Evolutionary conservation across 1,140 invertebrate species (phyloP).

Genomic region (Aphelinus certus): DNA sequence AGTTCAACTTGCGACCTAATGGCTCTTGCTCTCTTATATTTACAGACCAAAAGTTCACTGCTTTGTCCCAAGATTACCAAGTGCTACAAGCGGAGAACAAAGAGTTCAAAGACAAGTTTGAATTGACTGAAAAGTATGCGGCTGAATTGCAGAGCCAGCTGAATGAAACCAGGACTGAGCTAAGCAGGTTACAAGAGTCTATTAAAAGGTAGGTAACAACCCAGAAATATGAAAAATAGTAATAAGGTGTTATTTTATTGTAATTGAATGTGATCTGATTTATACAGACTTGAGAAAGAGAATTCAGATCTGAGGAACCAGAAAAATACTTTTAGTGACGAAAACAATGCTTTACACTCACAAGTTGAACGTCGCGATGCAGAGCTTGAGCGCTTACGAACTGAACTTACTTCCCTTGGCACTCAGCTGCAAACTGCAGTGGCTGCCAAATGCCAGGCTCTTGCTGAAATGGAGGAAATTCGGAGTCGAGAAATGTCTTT

Average conservation of each 20-base stretch:
- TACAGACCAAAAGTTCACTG: slow-evolving; percentile 70
- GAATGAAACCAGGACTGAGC: slow-evolving; percentile 69
- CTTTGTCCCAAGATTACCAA: slow-evolving; percentile 69
- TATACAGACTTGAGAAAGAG: slow-evolving; percentile 66
- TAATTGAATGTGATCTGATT: background rate
- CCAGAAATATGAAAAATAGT: no score
- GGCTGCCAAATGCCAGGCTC: slow-evolving; percentile 82
- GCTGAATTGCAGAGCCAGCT: slow-evolving; percentile 71
- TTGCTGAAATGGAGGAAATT: slow-evolving; percentile 82
- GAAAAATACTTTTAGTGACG: slow-evolving; percentile 73
- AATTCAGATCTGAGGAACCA: slow-evolving; percentile 68
- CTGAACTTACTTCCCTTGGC: slow-evolving; percentile 71
- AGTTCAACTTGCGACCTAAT: no score
- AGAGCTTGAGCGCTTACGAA: slow-evolving; percentile 75
- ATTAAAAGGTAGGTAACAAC: slow-evolving; percentile 53
- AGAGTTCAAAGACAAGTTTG: slow-evolving; percentile 71
- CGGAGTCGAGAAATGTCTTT: slow-evolving; percentile 80
- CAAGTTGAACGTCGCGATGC: slow-evolving; percentile 75
- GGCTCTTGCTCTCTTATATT: slow-evolving; percentile 18
- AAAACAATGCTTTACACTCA: slow-evolving; percentile 75
- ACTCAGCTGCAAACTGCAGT: slow-evolving; percentile 76
- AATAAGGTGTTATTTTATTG: no score
- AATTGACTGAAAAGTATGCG: slow-evolving; percentile 71
- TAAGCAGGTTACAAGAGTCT: slow-evolving; percentile 71
- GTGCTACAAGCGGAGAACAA: slow-evolving; percentile 72